Evolutionary conservation across 1,140 invertebrate species (phyloP).

Genomic region (Caenorhabditis remanei): DNA sequence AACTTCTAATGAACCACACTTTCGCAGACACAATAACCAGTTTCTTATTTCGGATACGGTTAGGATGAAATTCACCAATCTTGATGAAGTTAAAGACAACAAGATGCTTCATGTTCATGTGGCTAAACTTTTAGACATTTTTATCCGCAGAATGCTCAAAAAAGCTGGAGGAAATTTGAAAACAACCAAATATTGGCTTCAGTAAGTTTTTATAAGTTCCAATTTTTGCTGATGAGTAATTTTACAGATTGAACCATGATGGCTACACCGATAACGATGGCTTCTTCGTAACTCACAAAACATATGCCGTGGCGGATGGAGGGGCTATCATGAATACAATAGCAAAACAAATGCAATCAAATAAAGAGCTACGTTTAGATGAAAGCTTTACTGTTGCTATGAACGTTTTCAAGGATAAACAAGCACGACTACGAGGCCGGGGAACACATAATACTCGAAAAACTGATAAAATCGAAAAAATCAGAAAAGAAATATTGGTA

Average conservation of each 20-base stretch:
- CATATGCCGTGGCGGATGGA: background rate
- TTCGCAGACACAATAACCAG: too few relatives aligned
- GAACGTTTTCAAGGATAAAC: background rate
- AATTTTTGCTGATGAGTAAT: background rate
- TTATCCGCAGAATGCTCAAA: background rate
- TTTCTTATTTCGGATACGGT: too few relatives aligned
- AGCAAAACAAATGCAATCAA: background rate
- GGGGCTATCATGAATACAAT: background rate
- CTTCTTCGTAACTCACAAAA: background rate
- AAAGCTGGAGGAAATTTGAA: background rate
- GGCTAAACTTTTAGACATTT: background rate
- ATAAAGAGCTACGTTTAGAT: background rate
- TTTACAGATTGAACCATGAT: background rate
- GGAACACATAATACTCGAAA: background rate
- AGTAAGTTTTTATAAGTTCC: background rate
- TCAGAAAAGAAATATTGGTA: background rate
- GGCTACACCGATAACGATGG: background rate
- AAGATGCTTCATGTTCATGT: background rate
- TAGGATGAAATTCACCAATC: too few relatives aligned
- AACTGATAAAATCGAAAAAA: background rate
- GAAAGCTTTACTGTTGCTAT: background rate
- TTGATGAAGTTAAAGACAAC: too few relatives aligned
- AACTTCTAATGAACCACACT: too few relatives aligned
- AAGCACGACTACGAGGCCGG: background rate
- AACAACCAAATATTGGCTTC: background rate